A percentile compares a stretch with the other conserved stretches of the same genome.
Evolutionary conservation across 37 sponge, comb jelly and placozoan species (phyloP).

Genomic region (Diacarnus erythraeanus): DNA sequence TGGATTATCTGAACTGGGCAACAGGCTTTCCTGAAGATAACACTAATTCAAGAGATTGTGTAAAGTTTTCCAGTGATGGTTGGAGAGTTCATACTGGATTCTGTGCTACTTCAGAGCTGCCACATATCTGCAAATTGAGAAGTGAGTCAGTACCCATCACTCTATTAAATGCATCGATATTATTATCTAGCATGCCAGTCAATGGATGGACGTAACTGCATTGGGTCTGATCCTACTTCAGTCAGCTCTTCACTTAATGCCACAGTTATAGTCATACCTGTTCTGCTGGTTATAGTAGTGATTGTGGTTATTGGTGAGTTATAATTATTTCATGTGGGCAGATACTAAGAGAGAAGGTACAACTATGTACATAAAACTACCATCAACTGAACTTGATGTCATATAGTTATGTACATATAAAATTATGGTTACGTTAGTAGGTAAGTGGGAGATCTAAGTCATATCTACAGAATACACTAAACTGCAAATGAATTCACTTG

Average conservation of each 20-base stretch:
- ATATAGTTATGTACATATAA: no score
- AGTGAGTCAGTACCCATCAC: constrained; percentile 14
- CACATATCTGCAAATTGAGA: constrained; percentile 55
- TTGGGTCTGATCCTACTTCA: background rate
- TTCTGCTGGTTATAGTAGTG: background rate
- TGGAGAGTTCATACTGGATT: constrained; percentile 42
- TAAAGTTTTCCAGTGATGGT: constrained; percentile 41
- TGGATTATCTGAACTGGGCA: constrained; percentile 45
- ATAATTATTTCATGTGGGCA: background rate
- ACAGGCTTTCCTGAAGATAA: constrained; percentile 2
- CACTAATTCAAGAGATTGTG: constrained; percentile 48
- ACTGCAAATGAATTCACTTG: no score
- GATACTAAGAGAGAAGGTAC: background rate
- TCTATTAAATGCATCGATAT: background rate
- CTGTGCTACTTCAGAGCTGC: constrained; percentile 28
- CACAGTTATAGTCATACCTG: background rate
- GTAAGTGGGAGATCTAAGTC: no score
- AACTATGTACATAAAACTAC: no score
- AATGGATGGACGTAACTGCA: constrained; percentile 6
- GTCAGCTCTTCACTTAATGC: background rate
- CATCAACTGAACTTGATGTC: no score
- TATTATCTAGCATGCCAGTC: background rate
- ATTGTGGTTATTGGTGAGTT: constrained; percentile 2
- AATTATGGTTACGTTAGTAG: no score
- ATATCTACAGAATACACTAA: no score